Percentiles rank a stretch among this genome's conserved stretches.
phyloP scores from a whole-genome alignment of 2,113 vertebrate species.

The Plectropomus leopardus region DNA sequence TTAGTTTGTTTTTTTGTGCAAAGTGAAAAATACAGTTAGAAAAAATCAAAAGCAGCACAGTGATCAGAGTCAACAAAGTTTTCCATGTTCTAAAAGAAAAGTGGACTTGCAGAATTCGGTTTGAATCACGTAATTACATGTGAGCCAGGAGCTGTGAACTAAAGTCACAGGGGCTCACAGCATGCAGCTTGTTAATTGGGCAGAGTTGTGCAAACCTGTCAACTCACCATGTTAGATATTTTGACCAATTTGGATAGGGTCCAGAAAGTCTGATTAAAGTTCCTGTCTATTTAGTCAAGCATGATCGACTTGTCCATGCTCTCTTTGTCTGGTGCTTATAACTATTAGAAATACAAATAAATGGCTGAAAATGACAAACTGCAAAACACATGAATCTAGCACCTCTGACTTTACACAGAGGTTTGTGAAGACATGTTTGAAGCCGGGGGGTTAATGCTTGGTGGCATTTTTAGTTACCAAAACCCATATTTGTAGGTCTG shows the following conservation, averaged over 20 bases:
- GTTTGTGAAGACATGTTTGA: not conserved
- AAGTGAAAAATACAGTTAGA: not conserved
- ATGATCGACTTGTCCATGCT: not conserved
- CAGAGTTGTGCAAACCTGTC: constrained; percentile 55
- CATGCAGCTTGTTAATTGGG: constrained; percentile 66
- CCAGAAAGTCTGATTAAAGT: constrained; percentile 17
- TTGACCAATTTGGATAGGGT: constrained; percentile 30
- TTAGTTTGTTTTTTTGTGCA: constrained; percentile 6
- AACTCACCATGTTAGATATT: constrained; percentile 2
- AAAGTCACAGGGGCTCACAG: constrained; percentile 55
- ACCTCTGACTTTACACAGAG: too few relatives aligned
- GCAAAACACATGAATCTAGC: not conserved
- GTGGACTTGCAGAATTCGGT: not conserved
- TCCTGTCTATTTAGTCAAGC: constrained; percentile 15
- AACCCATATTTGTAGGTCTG: not conserved
- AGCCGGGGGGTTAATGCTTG: not conserved
- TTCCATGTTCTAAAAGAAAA: constrained; percentile 5
- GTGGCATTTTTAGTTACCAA: not conserved
- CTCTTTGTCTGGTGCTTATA: not conserved
- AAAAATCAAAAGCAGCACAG: not conserved
- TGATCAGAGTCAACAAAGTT: not conserved
- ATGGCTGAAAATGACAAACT: not conserved
- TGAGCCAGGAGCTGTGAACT: constrained; percentile 19
- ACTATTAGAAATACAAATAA: not conserved
- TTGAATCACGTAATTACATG: constrained; percentile 17